Conservation (phyloP, 2,797 vertebrate genomes). For the Malacoraja senta region DNA sequence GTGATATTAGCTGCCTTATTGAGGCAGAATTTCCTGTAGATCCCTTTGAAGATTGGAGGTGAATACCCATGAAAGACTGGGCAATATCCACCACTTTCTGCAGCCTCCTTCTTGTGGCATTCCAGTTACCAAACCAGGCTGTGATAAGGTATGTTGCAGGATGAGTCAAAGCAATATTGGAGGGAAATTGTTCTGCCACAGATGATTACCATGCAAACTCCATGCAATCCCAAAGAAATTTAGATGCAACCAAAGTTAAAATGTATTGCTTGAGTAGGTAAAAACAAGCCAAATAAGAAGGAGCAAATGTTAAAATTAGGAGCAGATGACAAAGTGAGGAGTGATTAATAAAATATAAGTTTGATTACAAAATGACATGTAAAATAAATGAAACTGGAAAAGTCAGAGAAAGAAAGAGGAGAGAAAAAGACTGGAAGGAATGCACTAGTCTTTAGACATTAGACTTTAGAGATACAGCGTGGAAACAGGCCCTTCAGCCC, state of each 20-base stretch:
- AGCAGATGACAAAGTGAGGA: neutral
- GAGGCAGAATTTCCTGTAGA: too few species aligned
- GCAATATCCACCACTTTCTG: too few species aligned
- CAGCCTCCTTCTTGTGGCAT: too few species aligned
- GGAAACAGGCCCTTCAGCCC: too few species aligned
- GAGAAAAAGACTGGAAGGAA: neutral
- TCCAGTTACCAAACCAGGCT: too few species aligned
- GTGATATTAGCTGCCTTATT: too few species aligned
- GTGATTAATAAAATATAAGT: neutral
- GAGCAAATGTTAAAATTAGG: neutral
- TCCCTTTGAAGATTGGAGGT: too few species aligned
- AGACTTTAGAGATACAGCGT: too few species aligned
- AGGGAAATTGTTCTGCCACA: neutral
- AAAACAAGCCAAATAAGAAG: neutral
- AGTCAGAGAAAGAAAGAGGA: too few species aligned
- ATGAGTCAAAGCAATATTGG: neutral
- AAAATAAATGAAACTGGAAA: neutral
- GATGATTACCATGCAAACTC: neutral
- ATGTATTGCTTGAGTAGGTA: neutral
- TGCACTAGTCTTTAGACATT: too few species aligned
- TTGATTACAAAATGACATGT: neutral
- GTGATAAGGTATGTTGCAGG: too few species aligned
- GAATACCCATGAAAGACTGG: too few species aligned
- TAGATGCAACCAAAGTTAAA: neutral
- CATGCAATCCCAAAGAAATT: neutral